Percentiles rank a stretch among this genome's conserved stretches.
phyloP scores from a whole-genome alignment of 2,888 invertebrate species.

The Onthophagus sagittarius region DNA sequence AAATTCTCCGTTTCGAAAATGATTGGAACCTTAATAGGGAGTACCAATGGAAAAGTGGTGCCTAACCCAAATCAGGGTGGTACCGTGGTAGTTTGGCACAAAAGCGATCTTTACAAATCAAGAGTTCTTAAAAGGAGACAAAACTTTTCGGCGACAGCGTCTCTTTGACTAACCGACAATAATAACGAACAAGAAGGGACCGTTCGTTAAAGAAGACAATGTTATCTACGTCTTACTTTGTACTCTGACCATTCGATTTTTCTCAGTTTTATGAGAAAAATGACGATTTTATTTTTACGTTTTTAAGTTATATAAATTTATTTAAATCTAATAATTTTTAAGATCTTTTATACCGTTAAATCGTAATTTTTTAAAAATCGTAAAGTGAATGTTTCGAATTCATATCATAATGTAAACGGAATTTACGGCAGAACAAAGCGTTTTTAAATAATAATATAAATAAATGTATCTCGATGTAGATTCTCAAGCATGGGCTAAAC shows the following conservation, averaged over 20 bases:
- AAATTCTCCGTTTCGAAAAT: slow-evolving; percentile 78
- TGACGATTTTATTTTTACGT: slow-evolving; percentile 8
- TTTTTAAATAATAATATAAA: slow-evolving; percentile 9
- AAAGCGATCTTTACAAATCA: slow-evolving; percentile 57
- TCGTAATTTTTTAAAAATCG: background rate
- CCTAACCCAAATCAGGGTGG: slow-evolving; percentile 51
- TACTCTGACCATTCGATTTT: slow-evolving; percentile 28
- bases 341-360: slow-evolving; percentile 14
- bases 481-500: slow-evolving; percentile 39
- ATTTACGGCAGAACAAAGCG: background rate
- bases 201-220: slow-evolving; percentile 33
- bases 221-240: slow-evolving; percentile 13
- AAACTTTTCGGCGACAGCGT: slow-evolving; percentile 60
- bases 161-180: slow-evolving; percentile 59
- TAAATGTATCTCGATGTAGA: slow-evolving; percentile 2
- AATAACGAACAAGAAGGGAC: slow-evolving; percentile 25
- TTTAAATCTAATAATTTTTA: slow-evolving; percentile 1
- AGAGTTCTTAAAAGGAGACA: slow-evolving; percentile 56
- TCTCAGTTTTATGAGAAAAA: slow-evolving; percentile 44
- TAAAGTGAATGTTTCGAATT: slow-evolving; percentile 1
- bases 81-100: slow-evolving; percentile 59
- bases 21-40: slow-evolving; percentile 70
- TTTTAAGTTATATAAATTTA: slow-evolving; percentile 1
- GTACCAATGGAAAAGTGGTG: slow-evolving; percentile 43
- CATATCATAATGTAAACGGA: background rate